Evolutionary conservation across 2,113 vertebrate species (phyloP), one percentile per base, ranked within the genome.

Genomic region (Apaloderma vittatum): DNA sequence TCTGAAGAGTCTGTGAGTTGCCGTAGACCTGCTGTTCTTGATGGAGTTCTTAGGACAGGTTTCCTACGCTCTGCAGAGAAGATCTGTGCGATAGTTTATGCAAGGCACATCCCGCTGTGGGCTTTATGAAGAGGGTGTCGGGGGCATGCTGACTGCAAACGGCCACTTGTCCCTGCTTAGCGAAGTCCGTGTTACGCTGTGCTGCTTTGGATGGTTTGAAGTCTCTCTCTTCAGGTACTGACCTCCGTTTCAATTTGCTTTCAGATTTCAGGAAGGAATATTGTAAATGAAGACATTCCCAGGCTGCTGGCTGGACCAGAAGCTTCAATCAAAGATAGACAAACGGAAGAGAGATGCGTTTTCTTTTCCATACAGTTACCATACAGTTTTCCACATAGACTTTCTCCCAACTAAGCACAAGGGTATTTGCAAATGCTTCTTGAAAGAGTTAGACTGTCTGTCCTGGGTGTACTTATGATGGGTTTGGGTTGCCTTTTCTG

Each of bases 221-320:
- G 7, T 72, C 34, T 43, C 66, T 18, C 26, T 18, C 29, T 65
- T 15, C 48, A 37, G 49, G 12, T 51, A 21, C 85, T 97, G 82
- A 94, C 49, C 36, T 62, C 20, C 8, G 1, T 58, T 91, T 45
- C 55, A 29, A 36, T 95, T 95, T 94, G 61, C 71, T 97, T 97
- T 78, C 98, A 99, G 99, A 99, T 89, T 99, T 99, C 97, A 98
- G 99, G 95, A 99, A 98, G 95, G 99, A 99, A 96, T 98, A 99
- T 77, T 99, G 98, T 98, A 99, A 99, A 97, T 99, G 98, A 99
- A 97, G 78, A 30, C 58, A 8, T 22, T 55, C 63, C 86, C 79
- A 74, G 94, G 98, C 98, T 98, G 97, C 99, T 99, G 99, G 99
- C 99, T 98, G 99, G 99, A 97, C 99, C 99, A 99, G 99, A 79